Evolutionary conservation across 1,140 invertebrate species (phyloP), one percentile per base, ranked within the genome.

Genomic region (Drosophila ironensis): DNA sequence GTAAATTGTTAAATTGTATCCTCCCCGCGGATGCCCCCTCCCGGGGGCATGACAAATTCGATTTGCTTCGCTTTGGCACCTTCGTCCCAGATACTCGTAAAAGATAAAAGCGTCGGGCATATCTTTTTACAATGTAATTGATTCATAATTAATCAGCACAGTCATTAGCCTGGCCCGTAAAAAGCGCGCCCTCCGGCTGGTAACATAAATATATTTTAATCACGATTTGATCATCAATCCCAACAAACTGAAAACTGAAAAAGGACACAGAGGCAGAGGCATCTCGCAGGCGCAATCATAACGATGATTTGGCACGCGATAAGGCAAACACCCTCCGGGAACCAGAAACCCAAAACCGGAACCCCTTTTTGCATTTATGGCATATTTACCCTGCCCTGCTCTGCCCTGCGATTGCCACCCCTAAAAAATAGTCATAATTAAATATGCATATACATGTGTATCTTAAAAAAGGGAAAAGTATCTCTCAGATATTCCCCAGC

Each of bases 301-400:
- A 88, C 68, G 86, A 84, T 76, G 78, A 88, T 88, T 82, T 84
- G 86, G 77, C 86, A 88, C 86, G 86, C 86, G 86, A 88, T 88
- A 88, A 84, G 72, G 75, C 71, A 57, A 77, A 51, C 76, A 66
- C 78, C 77, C 57, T 57, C 56, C 42, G 46, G 28, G 40, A 40
- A 28, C 37, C 47, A 46, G 53, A 41, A 47, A 64, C 37, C 42
- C 54, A 14, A 40, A 22, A 17, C 48, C 33, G 30, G 41, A 41
- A 47, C 61, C 52, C 46, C 27, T 44, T 60, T n/a, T n/a, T n/a
- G n/a, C n/a, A n/a, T n/a, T n/a, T n/a, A n/a, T n/a, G n/a, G n/a
- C n/a, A n/a, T n/a, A n/a, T n/a, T n/a, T n/a, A n/a, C n/a, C n/a
- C n/a, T n/a, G n/a, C n/a, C n/a, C n/a, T n/a, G n/a, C 22, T 22